phyloP scores from a whole-genome alignment of 2,113 vertebrate species.

The Etheostoma cragini region DNA sequence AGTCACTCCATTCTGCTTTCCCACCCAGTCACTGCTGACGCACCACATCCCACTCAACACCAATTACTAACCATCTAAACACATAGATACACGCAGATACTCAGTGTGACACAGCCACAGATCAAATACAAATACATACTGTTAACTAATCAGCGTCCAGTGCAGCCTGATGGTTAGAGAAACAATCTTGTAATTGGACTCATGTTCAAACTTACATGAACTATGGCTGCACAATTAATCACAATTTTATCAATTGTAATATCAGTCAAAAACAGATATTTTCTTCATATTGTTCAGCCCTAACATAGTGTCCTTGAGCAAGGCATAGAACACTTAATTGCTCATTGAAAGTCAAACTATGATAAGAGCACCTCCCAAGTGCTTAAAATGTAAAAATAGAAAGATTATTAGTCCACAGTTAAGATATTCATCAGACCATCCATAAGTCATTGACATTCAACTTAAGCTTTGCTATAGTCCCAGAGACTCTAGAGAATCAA shows the following conservation, averaged over 20 bases:
- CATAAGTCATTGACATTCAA: constrained; percentile 69
- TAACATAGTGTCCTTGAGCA: constrained; percentile 8
- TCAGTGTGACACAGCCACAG: constrained; percentile 14
- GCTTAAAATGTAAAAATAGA: constrained; percentile 39
- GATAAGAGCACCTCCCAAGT: constrained; percentile 11
- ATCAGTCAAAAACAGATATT: too few species aligned
- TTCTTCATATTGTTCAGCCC: not conserved
- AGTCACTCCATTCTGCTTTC: constrained; percentile 55
- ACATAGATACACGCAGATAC: constrained; percentile 6
- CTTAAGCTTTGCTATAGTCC: constrained; percentile 67
- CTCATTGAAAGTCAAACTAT: constrained; percentile 1
- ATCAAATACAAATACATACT: constrained; percentile 10
- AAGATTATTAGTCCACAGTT: constrained; percentile 36
- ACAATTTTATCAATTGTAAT: not conserved
- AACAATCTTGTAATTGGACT: constrained; percentile 25
- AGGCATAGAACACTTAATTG: not conserved
- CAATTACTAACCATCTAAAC: constrained; percentile 41
- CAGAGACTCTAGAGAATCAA: constrained; percentile 48
- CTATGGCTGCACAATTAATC: too few species aligned
- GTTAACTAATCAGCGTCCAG: constrained; percentile 5
- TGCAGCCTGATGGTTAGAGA: constrained; percentile 19
- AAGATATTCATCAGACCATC: constrained; percentile 55
- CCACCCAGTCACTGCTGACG: constrained; percentile 60
- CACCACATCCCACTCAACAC: constrained; percentile 38
- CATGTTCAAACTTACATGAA: constrained; percentile 13